Base-by-base conservation (phyloP, 92 coral and sea anemone species). In the Hydrozoanthus gracilis region DNA sequence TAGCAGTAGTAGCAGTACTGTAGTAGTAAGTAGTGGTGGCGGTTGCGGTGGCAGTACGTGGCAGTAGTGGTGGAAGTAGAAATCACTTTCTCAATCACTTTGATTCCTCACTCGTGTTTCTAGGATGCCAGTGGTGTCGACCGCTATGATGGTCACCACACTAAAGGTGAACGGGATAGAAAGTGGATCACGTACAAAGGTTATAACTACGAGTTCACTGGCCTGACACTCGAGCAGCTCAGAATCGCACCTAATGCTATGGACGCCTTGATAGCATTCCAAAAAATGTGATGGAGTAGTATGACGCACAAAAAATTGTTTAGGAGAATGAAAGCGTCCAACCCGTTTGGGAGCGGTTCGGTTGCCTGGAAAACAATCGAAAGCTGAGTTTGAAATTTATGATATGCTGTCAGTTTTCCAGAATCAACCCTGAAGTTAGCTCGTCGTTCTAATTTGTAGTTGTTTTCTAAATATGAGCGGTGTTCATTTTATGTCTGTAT, bases 211-310 rank as follows among this genome's bases (percentile, higher is more conserved):
- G 56, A 87, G 66, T 95, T 95, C 55, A 73, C 16, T 12, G 94
- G 89, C 11, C 77, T 96, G 27, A 88, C 75, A 15, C 91, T 96
- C 17, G 91, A 91, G 55, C 87, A 90, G 45, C 93, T 96, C 45
- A 90, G 98, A 65, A 93, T 96, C 39, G 90, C 98, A 47, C 99
- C 99, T 7, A 95, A 96, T 48, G 98, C 99, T 16, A 96, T 96
- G 99, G 99, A 96, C 82, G 99, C 99, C 3, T 85, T 96, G 75
- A 89, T 93, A 92, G 99, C 99, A 4, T 94, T 95, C 56, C 88
- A 91, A 51, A 82, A 94, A 7, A 62, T 64, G 3, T 79, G 84
- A 73, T 18, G 55, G 35, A 65, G 13, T 39, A 65, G 39, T 27
- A 27, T 27, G 39, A 27, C 39, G 39, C 39, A 27, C 0, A 27